Evolutionary conservation across 23 tunicate species (phyloP), one percentile per base, ranked within the genome.

Genomic region (Ciona savignyi): DNA sequence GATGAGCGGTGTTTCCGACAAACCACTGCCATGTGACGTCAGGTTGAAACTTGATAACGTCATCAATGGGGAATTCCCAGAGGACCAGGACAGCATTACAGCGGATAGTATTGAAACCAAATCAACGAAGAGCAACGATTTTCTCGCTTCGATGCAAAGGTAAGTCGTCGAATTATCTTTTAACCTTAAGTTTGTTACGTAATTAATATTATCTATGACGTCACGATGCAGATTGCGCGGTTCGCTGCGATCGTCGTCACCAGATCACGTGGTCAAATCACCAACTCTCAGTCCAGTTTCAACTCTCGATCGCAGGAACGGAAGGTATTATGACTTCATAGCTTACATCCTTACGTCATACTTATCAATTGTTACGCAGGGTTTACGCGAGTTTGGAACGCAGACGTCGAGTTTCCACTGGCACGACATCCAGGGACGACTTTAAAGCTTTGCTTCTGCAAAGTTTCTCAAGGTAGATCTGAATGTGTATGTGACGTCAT

Each of bases 381-480:
- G 11, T 6, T 42, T 71, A 73, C 3, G 74, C 87, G 34, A 82
- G 87, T 60, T 23, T 82, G 25, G 87, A 82, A 3, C 62, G 87
- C 22, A 60, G 80, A 67, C 75, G 87, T 2, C 76, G 72, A 33
- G 34, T 29, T 23, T 11, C 78, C 3, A 67, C 87, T 4, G 29
- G 34, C 23, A 25, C 75, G 9, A 83, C 91, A 0, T 78, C 88
- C 1, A 64, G 91, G 11, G 87, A 91, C 30, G 97, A 91, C 73
- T 91, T 91, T 63, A 91, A 91, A 72, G 91, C 97, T 22, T 78
- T 91, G 30, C 62, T 91, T 27, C 76, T 91, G 1, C 97, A 91
- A 63, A 85, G 71, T 63, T 70, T 91, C 9, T 72, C 93, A 66
- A 89, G 76, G 96, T 89, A 70, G 25, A 81, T 23, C n/a, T n/a